Percentiles rank a stretch among this genome's conserved stretches.
Evolutionary conservation across 2,888 invertebrate species (phyloP).

Genomic region (Imbricaverruca yamaguchii): DNA sequence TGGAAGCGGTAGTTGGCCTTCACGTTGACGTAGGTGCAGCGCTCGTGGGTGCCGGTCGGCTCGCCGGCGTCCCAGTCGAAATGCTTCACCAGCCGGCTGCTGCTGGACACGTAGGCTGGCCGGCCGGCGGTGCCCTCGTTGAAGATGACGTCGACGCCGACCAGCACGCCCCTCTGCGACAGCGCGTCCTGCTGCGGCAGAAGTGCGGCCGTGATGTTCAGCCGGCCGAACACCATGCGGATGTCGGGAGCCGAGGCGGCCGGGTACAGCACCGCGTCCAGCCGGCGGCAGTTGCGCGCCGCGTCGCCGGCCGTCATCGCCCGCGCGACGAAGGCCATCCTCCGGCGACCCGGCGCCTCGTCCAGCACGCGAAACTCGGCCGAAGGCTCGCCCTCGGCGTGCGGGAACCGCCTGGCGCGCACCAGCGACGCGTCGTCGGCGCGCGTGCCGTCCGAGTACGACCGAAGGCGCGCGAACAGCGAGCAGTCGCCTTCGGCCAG

Average conservation of each 20-base stretch:
- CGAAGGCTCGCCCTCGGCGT: background rate
- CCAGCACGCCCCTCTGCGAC: background rate
- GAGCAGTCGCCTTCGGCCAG: background rate
- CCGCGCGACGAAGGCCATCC: too few relatives aligned
- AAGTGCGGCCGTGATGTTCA: background rate
- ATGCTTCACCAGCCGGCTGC: background rate
- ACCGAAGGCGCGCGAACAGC: background rate
- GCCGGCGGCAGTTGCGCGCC: background rate
- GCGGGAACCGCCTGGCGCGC: background rate
- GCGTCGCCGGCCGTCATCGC: background rate
- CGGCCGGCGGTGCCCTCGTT: background rate
- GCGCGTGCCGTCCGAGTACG: background rate
- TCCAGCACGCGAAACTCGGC: background rate
- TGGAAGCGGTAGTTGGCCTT: background rate
- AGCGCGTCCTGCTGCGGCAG: background rate
- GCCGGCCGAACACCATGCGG: background rate
- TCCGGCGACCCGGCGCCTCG: background rate
- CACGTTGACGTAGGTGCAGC: background rate
- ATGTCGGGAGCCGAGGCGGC: background rate
- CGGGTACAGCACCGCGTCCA: background rate
- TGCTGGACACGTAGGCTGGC: background rate
- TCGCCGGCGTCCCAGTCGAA: background rate
- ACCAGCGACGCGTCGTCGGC: background rate
- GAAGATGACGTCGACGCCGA: background rate
- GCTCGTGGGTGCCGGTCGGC: background rate